phyloP scores from a whole-genome alignment of 2,888 invertebrate species.

The Leptinotarsa tumamoca region DNA sequence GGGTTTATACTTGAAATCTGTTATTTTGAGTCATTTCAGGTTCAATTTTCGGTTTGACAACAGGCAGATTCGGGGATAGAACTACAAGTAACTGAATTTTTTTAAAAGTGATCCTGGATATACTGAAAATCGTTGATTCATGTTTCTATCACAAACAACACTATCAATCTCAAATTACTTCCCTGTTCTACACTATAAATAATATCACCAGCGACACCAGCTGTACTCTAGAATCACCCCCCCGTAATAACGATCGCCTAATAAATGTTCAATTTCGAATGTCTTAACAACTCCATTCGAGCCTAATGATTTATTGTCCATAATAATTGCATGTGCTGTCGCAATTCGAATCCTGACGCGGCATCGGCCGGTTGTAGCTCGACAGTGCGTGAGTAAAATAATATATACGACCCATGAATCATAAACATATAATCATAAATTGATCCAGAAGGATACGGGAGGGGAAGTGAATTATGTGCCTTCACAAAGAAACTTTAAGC shows the following conservation, averaged over 20 bases:
- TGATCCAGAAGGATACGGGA: constrained; percentile 47
- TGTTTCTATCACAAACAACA: no score
- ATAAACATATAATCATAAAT: constrained; percentile 53
- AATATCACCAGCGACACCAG: neutral
- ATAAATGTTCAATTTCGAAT: constrained; percentile 47
- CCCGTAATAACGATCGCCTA: constrained; percentile 9
- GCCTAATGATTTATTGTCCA: constrained; percentile 60
- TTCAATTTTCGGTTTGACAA: no score
- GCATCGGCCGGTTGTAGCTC: constrained; percentile 56
- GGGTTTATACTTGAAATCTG: no score
- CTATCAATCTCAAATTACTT: no score
- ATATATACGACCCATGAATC: constrained; percentile 58
- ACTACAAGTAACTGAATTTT: no score
- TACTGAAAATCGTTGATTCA: no score
- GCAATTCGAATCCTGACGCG: constrained; percentile 59
- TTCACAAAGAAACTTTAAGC: constrained; percentile 16
- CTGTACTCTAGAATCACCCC: constrained; percentile 14
- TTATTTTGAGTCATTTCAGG: no score
- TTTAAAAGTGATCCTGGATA: no score
- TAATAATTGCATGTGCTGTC: constrained; percentile 63
- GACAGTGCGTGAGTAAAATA: constrained; percentile 59
- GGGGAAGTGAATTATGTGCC: constrained; percentile 17
- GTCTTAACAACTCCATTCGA: constrained; percentile 62
- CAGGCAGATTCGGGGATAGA: no score
- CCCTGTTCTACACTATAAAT: neutral